Evolutionary conservation across 2,888 invertebrate species (phyloP).

Genomic region (Tetragonisca angustula): DNA sequence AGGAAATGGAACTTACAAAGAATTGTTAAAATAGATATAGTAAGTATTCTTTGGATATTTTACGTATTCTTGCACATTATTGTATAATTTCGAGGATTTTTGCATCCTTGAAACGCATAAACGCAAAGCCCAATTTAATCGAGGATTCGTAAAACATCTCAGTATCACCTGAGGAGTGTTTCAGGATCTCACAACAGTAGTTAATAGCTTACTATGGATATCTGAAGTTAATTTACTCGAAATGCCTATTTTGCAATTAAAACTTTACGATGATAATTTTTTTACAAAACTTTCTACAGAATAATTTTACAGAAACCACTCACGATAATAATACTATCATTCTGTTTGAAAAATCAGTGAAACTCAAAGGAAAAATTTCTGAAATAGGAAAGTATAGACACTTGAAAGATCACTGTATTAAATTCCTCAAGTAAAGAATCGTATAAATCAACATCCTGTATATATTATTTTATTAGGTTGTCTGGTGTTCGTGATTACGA

Average conservation of each 20-base stretch:
- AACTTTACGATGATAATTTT: no score
- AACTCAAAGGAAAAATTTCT: no score
- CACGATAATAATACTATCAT: background rate
- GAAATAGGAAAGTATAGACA: no score
- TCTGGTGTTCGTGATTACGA: background rate
- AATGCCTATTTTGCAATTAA: no score
- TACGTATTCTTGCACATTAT: background rate
- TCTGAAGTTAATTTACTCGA: no score
- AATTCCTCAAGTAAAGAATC: background rate
- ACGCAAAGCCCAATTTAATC: background rate
- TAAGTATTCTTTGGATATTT: background rate
- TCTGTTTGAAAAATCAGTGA: background rate
- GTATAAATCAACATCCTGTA: background rate
- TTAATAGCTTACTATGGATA: background rate
- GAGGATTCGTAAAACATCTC: background rate
- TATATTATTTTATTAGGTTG: background rate
- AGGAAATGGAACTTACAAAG: no score
- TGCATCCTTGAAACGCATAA: background rate
- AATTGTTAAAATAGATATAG: background rate
- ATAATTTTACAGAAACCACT: background rate
- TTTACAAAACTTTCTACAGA: background rate
- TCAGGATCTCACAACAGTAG: rapidly evolving
- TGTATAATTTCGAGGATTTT: background rate
- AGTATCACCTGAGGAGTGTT: background rate
- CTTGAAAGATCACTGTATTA: background rate